phyloP scores from a whole-genome alignment of 2,888 invertebrate genomes.

The Volucella zonaria region DNA sequence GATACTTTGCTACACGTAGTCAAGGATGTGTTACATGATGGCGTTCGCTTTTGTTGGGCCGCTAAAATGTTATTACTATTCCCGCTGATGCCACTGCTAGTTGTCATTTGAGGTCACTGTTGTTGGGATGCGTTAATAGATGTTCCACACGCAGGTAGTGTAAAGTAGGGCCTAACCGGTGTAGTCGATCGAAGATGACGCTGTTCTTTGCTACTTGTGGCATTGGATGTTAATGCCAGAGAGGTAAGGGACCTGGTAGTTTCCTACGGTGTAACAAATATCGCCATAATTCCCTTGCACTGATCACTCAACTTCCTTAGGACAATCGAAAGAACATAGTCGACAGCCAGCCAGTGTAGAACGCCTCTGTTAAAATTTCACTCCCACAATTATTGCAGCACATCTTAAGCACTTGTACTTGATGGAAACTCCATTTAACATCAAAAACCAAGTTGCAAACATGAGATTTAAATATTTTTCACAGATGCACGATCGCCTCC shows the following conservation, averaged over 20 bases:
- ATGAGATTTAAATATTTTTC: background rate
- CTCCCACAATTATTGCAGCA: background rate
- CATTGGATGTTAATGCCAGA: constrained; percentile 24
- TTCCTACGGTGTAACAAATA: constrained; percentile 10
- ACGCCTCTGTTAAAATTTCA: background rate
- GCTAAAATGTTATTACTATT: constrained; percentile 12
- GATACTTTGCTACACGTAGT: constrained; percentile 44
- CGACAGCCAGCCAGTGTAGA: background rate
- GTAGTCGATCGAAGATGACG: constrained; percentile 35
- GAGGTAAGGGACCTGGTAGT: constrained; percentile 43
- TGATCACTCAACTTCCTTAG: background rate
- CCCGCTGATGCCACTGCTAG: constrained; percentile 50
- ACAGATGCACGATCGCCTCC: background rate
- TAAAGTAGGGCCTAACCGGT: constrained; percentile 20
- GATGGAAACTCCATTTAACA: constrained; percentile 7
- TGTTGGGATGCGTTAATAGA: background rate
- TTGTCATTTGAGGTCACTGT: constrained; percentile 62
- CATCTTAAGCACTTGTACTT: background rate
- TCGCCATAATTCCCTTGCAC: background rate
- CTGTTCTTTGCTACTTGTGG: constrained; percentile 14
- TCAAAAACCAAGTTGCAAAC: background rate
- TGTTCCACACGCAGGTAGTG: background rate
- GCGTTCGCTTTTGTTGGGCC: constrained; percentile 31
- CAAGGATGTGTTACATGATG: constrained; percentile 45
- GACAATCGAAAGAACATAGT: background rate